Evolutionary conservation across 1,140 invertebrate genomes (phyloP), one percentile per base, ranked within the genome.

Genomic region (Drosophila nigromelanica): DNA sequence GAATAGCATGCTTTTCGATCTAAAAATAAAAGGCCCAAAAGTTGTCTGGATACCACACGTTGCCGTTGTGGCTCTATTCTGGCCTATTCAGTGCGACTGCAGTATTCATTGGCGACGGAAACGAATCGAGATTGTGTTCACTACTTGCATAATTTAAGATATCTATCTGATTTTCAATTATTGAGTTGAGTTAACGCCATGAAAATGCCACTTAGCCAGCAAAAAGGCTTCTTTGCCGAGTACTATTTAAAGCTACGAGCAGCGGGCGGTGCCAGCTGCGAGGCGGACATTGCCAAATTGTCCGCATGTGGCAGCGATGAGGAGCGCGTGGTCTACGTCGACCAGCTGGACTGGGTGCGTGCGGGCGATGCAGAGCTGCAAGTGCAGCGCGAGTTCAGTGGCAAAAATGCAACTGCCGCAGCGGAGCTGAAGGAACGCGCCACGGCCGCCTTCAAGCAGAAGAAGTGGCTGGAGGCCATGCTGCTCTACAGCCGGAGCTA

Each of bases 401-500:
- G 92, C 39, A 98, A 98, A 92, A 93, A 94, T 91, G 87, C 93
- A 7, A 92, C 94, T 58, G 93, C 94, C 80, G 95, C 96, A 1
- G 91, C 93, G 15, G 91, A 93, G 56, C 91, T 95, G 4, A 97
- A 98, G 91, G 94, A 95, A 51, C 92, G 94, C 63, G 98, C 97
- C 14, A 98, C 98, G 86, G 93, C 93, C 48, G 94, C 94, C 24
- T 98, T 98, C 76, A 95, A 96, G 76, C 94, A 94, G 72, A 95
- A 95, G 58, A 94, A 96, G 78, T 97, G 95, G 93, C 71, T 92
- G n/a, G 94, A 94, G 76, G 96, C 97, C 1, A 92, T 97, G 74
- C 92, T 94, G 21, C 92, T 94, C 5, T 98, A 98, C 92, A 96
- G 94, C 48, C 93, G 95, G 68, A 95, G 95, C 67, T 94, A 95